A percentile compares a stretch with the other conserved stretches of the same genome.
Evolutionary conservation across 1,140 invertebrate species (phyloP).

Genomic region (Caenorhabditis brenneri): DNA sequence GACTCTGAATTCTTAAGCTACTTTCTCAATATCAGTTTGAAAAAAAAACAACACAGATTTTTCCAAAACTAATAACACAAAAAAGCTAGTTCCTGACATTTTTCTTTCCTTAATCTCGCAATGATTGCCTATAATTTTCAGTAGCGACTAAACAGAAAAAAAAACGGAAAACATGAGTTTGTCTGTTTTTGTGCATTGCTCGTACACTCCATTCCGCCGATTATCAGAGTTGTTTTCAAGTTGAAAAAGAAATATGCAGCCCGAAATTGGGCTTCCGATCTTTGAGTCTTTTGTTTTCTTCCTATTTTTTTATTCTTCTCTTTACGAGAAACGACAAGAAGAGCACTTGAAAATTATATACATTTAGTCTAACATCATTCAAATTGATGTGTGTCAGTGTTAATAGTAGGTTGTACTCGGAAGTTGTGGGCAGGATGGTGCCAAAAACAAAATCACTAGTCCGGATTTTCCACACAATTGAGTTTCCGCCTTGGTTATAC

Average conservation of each 20-base stretch:
- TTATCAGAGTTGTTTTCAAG: constrained; percentile 26
- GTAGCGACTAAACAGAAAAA: not conserved
- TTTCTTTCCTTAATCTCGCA: not conserved
- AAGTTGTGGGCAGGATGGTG: too few relatives aligned
- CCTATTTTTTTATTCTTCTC: not conserved
- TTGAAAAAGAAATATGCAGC: not conserved
- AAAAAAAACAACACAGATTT: too few relatives aligned
- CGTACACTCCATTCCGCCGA: not conserved
- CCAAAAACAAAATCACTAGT: too few relatives aligned
- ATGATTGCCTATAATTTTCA: constrained; percentile 1
- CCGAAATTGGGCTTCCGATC: not conserved
- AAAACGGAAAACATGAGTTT: not conserved
- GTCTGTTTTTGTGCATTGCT: not conserved
- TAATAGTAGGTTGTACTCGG: too few relatives aligned
- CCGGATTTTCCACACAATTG: too few relatives aligned
- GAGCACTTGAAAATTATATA: not conserved
- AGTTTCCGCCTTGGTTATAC: too few relatives aligned
- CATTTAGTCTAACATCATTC: not conserved
- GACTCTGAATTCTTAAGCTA: too few relatives aligned
- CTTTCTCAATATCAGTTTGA: too few relatives aligned
- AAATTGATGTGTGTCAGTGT: too few relatives aligned
- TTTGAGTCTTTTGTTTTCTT: not conserved
- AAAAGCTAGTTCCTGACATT: not conserved
- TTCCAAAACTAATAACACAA: too few relatives aligned
- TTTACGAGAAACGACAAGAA: not conserved